Percentiles rank a stretch among this genome's conserved stretches.
Evolutionary conservation across 1,140 invertebrate species (phyloP).

Genomic region (Lasaia peninsularis): DNA sequence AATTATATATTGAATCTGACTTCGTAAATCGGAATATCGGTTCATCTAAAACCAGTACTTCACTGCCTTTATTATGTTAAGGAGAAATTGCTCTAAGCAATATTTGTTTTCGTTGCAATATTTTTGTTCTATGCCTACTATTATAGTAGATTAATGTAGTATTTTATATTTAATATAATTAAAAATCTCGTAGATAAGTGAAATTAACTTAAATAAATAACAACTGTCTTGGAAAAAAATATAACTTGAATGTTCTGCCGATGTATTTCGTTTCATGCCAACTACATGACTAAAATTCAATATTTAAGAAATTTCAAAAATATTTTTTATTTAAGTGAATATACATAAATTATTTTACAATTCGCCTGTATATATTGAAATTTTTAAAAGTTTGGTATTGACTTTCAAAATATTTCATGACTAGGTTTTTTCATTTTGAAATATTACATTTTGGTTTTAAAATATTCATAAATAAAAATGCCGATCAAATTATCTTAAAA

Average conservation of each 20-base stretch:
- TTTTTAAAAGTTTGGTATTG: no score
- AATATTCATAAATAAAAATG: no score
- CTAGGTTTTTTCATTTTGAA: no score
- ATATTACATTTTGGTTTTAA: no score
- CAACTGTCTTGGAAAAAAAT: neutral
- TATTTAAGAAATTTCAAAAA: no score
- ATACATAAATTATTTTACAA: no score
- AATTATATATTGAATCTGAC: constrained; percentile 3
- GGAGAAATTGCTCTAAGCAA: constrained; percentile 59
- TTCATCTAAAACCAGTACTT: constrained; percentile 55
- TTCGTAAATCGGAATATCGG: neutral
- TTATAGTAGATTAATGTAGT: constrained; percentile 4
- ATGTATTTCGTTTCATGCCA: no score
- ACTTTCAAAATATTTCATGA: no score
- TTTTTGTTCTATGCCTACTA: constrained; percentile 32
- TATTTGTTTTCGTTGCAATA: constrained; percentile 55
- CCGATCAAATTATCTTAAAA: no score
- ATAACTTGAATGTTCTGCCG: neutral
- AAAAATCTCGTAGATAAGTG: constrained; percentile 21
- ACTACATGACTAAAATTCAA: no score
- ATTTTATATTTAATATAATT: constrained; percentile 20
- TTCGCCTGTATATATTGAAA: no score
- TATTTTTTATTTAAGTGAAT: no score
- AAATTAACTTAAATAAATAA: neutral
- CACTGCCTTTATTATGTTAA: constrained; percentile 54